phyloP scores from a whole-genome alignment of 1,140 invertebrate species.

The Calliopsis andreniformis region DNA sequence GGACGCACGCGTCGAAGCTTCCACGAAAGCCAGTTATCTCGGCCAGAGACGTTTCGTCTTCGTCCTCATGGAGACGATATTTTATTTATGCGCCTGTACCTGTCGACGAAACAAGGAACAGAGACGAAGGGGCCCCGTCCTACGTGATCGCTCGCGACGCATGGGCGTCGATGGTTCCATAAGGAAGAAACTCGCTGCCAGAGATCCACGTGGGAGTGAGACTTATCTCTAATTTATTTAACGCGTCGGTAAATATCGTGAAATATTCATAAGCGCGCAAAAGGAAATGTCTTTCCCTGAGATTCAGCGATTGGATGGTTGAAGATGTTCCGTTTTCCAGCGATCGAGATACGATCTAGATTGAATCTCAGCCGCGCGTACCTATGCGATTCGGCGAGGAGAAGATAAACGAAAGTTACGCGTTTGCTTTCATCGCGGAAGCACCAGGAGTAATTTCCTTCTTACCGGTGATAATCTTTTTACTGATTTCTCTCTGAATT shows the following conservation, averaged over 20 bases:
- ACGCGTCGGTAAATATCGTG: conserved; percentile 10
- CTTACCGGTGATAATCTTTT: conserved; percentile 30
- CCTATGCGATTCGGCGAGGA: neutral
- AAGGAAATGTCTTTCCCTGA: neutral
- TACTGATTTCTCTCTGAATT: conserved; percentile 2
- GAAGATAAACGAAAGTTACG: conserved; percentile 41
- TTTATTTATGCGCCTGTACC: conserved; percentile 40
- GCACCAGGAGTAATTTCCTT: conserved; percentile 14
- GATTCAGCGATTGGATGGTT: neutral
- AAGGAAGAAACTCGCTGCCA: conserved; percentile 23
- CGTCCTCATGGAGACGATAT: conserved; percentile 11
- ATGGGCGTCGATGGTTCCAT: conserved; percentile 49
- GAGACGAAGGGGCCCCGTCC: conserved; percentile 38
- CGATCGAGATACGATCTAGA: conserved; percentile 35
- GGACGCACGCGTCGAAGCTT: neutral
- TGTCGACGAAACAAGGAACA: conserved; percentile 18
- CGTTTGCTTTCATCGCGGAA: conserved; percentile 45
- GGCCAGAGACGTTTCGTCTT: conserved; percentile 21
- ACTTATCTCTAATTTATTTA: conserved; percentile 28
- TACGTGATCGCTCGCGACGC: conserved; percentile 49
- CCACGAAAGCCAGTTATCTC: neutral
- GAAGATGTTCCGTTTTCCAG: conserved; percentile 5
- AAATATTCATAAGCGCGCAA: neutral
- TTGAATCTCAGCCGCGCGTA: neutral
- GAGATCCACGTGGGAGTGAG: conserved; percentile 45